Base-by-base conservation (phyloP, 2,797 vertebrate species). In the Carapus acus region DNA sequence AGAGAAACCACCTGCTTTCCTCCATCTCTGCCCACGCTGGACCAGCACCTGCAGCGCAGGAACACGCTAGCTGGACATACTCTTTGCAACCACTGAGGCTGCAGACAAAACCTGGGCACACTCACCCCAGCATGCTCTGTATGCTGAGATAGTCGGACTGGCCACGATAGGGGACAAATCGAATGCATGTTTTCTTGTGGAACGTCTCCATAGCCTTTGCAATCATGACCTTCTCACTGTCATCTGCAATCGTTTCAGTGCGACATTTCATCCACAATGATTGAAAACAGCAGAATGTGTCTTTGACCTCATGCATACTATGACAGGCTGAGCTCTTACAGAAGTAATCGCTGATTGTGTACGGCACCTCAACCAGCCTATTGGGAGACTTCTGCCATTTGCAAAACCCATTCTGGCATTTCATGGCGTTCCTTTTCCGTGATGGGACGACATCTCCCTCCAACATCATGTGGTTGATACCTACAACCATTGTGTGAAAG, bases 1-100 rank as follows among this genome's bases (percentile, higher is more conserved):
- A 89, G 66, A 49, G 84, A 88, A 6, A 87, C 38, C 22, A 64
- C 66, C 69, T 87, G 87, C 15, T 54, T 45, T 12, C 83, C 82
- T 54, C 85, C 84, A 2, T 71, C 72, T 65, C n/a, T 84, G 21
- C 83, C 86, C 11, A 86, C 49, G 45, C 68, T 22, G 2, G 84
- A 82, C 76, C 80, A 89, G 74, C 87, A 74, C 20, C 67, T 69
- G 6, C 15, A 22, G 27, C 1, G 2, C 8, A 16, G 14, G 0
- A 2, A 11, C 7, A 18, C 5, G 29, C 29, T 17, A 8, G 36
- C 1, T 14, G 16, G 33, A 1, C 8, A 18, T 41, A 43, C 42
- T 3, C 20, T 21, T 23, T 24, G 16, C 18, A 20, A 9, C 14
- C 27, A n/a, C 27, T n/a, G 7, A 21, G 12, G 3, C 9, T 27